A percentile compares a stretch with the other conserved stretches of the same genome.
phyloP scores from a whole-genome alignment of 2,888 invertebrate genomes.

The Eilema griseolum region DNA sequence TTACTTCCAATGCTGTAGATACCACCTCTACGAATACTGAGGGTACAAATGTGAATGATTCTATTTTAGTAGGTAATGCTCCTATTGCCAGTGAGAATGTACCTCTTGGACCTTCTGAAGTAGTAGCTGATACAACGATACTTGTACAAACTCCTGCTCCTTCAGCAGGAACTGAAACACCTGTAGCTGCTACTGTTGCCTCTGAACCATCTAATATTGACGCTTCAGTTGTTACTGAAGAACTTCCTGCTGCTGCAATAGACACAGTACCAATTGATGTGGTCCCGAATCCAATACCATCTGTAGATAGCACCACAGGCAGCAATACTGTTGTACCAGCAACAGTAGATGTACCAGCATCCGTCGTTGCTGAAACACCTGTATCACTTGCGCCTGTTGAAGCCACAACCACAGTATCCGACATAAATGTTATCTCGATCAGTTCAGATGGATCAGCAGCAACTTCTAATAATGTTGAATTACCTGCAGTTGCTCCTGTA shows the following conservation, averaged over 20 bases:
- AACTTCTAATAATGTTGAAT: slow-evolving; percentile 11
- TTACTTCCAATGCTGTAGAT: background rate
- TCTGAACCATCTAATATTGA: background rate
- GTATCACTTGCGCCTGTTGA: slow-evolving; percentile 7
- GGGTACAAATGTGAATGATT: background rate
- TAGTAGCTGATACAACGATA: background rate
- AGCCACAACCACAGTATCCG: background rate
- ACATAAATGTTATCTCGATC: background rate
- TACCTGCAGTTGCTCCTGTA: slow-evolving; percentile 19
- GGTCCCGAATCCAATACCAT: background rate
- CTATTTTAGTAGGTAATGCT: background rate
- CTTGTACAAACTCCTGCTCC: slow-evolving; percentile 14
- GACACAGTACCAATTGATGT: slow-evolving; percentile 10
- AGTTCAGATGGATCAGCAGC: slow-evolving; percentile 10
- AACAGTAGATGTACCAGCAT: background rate
- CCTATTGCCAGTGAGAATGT: background rate
- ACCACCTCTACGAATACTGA: background rate
- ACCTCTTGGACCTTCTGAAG: background rate
- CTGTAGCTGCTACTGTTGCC: slow-evolving; percentile 12
- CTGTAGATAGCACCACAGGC: background rate
- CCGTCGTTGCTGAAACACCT: background rate
- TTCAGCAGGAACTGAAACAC: background rate
- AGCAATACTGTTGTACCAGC: background rate
- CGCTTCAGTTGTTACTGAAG: background rate
- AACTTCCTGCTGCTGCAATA: slow-evolving; percentile 4